Evolutionary conservation across 2,888 invertebrate species (phyloP).

Genomic region (Melinopterus prodromus): DNA sequence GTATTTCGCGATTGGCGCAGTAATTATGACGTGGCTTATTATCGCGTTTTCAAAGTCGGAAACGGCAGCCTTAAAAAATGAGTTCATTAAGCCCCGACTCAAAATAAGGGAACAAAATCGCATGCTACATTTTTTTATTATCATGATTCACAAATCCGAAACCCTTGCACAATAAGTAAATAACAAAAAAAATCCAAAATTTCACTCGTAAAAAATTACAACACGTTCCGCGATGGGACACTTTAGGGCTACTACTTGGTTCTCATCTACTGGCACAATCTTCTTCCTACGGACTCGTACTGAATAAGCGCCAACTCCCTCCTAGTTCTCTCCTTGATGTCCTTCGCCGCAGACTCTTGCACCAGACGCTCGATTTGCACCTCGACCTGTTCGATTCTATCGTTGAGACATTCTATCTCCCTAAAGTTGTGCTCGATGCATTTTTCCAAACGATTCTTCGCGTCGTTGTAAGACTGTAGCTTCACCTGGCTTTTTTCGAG

Average conservation of each 20-base stretch:
- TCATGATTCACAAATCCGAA: too few relatives aligned
- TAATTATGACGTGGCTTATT: too few relatives aligned
- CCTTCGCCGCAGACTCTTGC: slow-evolving; percentile 33
- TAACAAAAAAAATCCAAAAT: background rate
- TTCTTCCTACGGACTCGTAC: background rate
- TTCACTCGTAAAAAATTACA: background rate
- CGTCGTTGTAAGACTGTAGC: slow-evolving; percentile 28
- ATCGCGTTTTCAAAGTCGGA: too few relatives aligned
- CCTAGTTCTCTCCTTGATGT: slow-evolving; percentile 30
- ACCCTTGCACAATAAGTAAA: background rate
- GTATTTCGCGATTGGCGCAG: too few relatives aligned
- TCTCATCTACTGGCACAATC: background rate
- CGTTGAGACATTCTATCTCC: slow-evolving; percentile 30
- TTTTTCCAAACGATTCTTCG: slow-evolving; percentile 29
- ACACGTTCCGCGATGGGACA: background rate
- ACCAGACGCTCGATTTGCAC: slow-evolving; percentile 34
- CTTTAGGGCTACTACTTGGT: background rate
- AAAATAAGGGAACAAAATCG: too few relatives aligned
- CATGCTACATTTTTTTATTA: too few relatives aligned
- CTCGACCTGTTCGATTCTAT: slow-evolving; percentile 28
- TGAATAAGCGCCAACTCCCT: slow-evolving; percentile 33
- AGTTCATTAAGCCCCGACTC: too few relatives aligned
- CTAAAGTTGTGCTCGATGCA: slow-evolving; percentile 28
- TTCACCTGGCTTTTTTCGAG: slow-evolving; percentile 31
- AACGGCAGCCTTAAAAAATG: too few relatives aligned